Evolutionary conservation across 2,797 vertebrate genomes (phyloP), one percentile per base, ranked within the genome.

Genomic region (Numenius phaeopus): DNA sequence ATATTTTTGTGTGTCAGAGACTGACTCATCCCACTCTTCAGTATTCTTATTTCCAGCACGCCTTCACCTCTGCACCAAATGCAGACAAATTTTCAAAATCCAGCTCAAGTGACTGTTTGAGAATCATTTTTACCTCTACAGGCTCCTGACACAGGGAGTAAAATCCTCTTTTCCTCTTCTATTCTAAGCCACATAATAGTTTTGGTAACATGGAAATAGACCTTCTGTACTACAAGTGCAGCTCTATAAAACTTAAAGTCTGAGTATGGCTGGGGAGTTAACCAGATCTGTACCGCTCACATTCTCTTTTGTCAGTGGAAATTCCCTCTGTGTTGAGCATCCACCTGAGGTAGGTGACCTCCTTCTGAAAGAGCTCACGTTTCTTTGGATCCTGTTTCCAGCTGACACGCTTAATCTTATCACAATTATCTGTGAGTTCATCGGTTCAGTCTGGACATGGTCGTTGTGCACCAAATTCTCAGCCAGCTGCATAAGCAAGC

Each of bases 271-370:
- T 40, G 24, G 32, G 17, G 57, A 61, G 15, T 44, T 73, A 84
- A 52, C 58, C 61, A 55, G 23, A 27, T 27, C n/a, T 50, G 9
- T 46, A n/a, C n/a, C 0, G 0, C 39, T 59, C 24, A 21, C 40
- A 44, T 86, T 95, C 86, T 89, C 47, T 75, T 37, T 81, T 73
- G 26, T 66, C 67, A 50, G 16, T 91, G 55, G 70, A 94, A 94
- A 97, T 90, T 89, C 58, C 49, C 39, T 87, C 55, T 65, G n/a
- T 42, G 29, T 57, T 61, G 26, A 91, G 6, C 1, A 2, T 22
- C 18, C 40, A 89, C 21, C 58, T 87, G 69, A 80, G 46, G 20
- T 59, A 44, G 61, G 39, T 78, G 27, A 84, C 39, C 37, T 90
- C 52, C 46, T 82, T 81, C 57, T 64, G 46, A 61, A 82, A 72